phyloP scores from a whole-genome alignment of 2,113 vertebrate genomes.

The Turdus rufiventris region DNA sequence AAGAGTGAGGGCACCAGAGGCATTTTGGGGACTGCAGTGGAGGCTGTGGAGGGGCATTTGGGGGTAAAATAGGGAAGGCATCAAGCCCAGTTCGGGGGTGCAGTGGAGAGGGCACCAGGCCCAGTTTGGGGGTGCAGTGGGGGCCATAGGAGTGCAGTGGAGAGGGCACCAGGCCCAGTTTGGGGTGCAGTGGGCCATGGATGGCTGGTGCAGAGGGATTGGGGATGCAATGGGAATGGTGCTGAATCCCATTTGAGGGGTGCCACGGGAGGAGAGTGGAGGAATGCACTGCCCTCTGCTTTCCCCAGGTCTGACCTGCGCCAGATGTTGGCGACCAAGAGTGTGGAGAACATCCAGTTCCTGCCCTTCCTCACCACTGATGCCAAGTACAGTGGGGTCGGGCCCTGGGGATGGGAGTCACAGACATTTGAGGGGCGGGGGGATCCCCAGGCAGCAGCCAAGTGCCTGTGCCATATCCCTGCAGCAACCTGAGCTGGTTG shows the following conservation, averaged over 20 bases:
- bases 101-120: fast-evolving
- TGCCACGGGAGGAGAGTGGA: neutral
- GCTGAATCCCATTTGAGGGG: neutral
- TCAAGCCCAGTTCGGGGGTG: neutral
- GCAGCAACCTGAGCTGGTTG: conserved; percentile 90
- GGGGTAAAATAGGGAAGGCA: neutral
- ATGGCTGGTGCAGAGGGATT: neutral
- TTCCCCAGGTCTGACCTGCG: conserved; percentile 82
- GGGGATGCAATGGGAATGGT: fast-evolving
- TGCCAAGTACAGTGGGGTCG: conserved; percentile 77
- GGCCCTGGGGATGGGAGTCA: neutral
- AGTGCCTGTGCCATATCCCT: neutral
- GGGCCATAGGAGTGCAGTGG: neutral
- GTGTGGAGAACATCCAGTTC: conserved; percentile 88
- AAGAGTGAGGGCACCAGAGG: neutral
- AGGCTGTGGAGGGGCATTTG: neutral
- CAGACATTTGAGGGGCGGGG: neutral
- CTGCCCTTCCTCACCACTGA: conserved; percentile 91
- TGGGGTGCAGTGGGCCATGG: neutral
- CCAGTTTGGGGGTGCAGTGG: neutral
- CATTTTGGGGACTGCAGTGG: neutral
- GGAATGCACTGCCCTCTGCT: neutral
- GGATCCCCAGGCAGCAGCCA: neutral
- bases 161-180: neutral
- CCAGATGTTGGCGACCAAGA: conserved; percentile 80